Conservation (phyloP, 2,888 invertebrate species). For the Rhagium mordax region DNA sequence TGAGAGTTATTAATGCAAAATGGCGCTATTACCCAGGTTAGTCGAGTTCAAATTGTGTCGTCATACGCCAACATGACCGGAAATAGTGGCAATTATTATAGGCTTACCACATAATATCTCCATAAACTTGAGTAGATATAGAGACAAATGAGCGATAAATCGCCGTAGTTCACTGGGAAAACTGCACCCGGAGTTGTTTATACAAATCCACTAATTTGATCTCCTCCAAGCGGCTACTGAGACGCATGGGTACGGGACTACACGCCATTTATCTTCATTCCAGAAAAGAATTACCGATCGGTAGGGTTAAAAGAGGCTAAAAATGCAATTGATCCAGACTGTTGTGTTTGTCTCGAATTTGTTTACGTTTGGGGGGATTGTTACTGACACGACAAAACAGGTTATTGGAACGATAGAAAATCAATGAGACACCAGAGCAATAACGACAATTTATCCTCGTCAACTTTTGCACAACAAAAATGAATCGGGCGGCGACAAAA, state of each 20-base stretch:
- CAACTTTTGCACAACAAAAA: too few species aligned
- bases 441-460: too few species aligned
- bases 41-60: not conserved
- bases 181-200: not conserved
- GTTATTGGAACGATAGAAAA: too few species aligned
- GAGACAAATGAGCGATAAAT: slow-evolving; percentile 8
- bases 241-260: not conserved
- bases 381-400: too few species aligned
- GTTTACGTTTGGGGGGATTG: too few species aligned
- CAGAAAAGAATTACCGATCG: not conserved
- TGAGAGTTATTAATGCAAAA: not conserved
- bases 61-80: not conserved
- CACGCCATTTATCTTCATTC: not conserved
- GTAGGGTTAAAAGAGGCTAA: not conserved
- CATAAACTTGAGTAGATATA: slow-evolving; percentile 15
- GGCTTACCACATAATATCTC: slow-evolving; percentile 9
- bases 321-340: not conserved
- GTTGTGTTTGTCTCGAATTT: too few species aligned
- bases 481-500: too few species aligned
- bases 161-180: not conserved
- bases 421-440: too few species aligned
- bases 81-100: not conserved
- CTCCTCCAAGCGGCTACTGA: not conserved
- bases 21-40: not conserved
- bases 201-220: not conserved